phyloP scores from a whole-genome alignment of 2,113 vertebrate species.

The Cheilinus undulatus region DNA sequence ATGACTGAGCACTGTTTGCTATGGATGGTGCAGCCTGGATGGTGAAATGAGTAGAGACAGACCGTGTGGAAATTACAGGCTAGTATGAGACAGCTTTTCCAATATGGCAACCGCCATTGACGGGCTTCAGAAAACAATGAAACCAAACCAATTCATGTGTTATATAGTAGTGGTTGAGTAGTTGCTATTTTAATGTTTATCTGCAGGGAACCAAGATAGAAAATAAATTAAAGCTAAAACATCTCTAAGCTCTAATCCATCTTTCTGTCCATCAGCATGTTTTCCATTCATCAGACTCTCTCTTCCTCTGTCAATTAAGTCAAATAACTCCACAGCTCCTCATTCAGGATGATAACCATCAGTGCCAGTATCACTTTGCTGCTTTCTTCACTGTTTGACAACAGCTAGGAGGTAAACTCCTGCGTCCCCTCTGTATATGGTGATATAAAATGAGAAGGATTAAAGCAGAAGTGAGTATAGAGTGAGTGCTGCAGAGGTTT shows the following conservation, averaged over 20 bases:
- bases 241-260: constrained; percentile 9
- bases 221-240: too few species aligned
- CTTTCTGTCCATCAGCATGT: not conserved
- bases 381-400: constrained; percentile 23
- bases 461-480: constrained; percentile 28
- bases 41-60: too few species aligned
- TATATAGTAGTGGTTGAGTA: too few species aligned
- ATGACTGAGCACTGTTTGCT: too few species aligned
- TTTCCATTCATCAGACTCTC: not conserved
- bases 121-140: too few species aligned
- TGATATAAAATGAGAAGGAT: constrained; percentile 43
- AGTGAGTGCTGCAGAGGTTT: constrained; percentile 29
- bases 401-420: constrained; percentile 6
- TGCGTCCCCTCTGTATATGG: constrained; percentile 15
- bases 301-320: not conserved
- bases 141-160: too few species aligned
- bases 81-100: too few species aligned
- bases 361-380: constrained; percentile 4
- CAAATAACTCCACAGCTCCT: not conserved
- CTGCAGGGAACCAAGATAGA: too few species aligned
- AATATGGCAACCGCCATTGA: too few species aligned
- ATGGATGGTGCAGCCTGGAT: too few species aligned
- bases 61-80: too few species aligned
- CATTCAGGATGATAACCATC: not conserved
- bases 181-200: too few species aligned